phyloP scores from a whole-genome alignment of 2,797 vertebrate species.

The Melanogrammus aeglefinus region DNA sequence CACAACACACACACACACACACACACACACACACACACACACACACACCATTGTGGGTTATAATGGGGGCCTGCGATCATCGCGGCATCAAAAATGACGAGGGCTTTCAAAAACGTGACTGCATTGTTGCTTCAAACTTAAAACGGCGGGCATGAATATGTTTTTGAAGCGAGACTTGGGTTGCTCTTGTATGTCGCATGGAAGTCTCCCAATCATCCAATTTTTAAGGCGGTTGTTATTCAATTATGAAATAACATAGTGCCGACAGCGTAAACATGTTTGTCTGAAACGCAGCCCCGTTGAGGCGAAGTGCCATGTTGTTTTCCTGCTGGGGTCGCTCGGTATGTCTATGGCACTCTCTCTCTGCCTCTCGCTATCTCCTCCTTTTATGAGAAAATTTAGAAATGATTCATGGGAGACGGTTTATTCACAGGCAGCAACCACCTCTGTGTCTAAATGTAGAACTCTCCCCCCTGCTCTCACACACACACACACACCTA shows the following conservation, averaged over 20 bases:
- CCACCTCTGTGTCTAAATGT: slow-evolving; percentile 61
- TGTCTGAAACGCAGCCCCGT: slow-evolving; percentile 55
- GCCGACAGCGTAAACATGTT: slow-evolving; percentile 66
- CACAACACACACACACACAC: too few relatives aligned
- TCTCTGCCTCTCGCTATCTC: slow-evolving; percentile 44
- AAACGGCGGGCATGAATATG: neutral
- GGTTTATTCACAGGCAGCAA: slow-evolving; percentile 55
- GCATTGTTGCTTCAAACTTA: too few relatives aligned
- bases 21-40: too few relatives aligned
- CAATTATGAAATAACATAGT: slow-evolving; percentile 55
- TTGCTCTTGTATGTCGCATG: slow-evolving; percentile 36
- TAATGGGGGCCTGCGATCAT: neutral
- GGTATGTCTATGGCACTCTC: neutral
- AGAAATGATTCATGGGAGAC: slow-evolving; percentile 62
- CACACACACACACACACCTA: neutral
- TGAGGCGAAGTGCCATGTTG: slow-evolving; percentile 62
- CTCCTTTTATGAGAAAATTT: slow-evolving; percentile 58
- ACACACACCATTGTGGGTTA: neutral
- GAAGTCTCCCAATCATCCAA: slow-evolving; percentile 46
- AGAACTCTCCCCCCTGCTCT: slow-evolving; percentile 43
- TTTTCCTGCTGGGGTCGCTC: slow-evolving; percentile 14
- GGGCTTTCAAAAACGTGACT: neutral
- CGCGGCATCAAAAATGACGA: neutral
- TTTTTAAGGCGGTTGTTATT: slow-evolving; percentile 51
- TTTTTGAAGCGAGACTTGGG: slow-evolving; percentile 20